phyloP scores from a whole-genome alignment of 1,140 invertebrate species.

The Anoplolepis gracilipes region DNA sequence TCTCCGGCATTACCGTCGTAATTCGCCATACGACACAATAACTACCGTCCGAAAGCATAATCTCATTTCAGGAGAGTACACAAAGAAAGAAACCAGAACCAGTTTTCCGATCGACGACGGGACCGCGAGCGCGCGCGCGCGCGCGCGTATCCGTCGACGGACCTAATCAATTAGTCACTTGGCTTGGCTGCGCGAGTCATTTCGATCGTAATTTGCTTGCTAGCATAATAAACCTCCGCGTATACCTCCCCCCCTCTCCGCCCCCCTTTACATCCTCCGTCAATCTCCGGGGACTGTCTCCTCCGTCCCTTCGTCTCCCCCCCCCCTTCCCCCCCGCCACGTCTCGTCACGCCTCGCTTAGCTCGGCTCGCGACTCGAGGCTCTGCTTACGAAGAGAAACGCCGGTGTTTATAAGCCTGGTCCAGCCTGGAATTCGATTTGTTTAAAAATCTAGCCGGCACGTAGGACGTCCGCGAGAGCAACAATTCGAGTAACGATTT shows the following conservation, averaged over 20 bases:
- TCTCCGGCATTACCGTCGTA: slow-evolving; percentile 50
- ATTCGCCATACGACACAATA: slow-evolving; percentile 59
- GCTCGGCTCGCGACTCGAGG: background rate
- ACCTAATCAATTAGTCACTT: slow-evolving; percentile 79
- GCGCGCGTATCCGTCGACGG: slow-evolving; percentile 41
- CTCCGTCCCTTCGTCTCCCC: background rate
- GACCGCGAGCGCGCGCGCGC: slow-evolving; percentile 13
- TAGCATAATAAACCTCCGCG: slow-evolving; percentile 77
- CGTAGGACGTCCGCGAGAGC: slow-evolving; percentile 74
- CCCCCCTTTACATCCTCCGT: slow-evolving; percentile 26
- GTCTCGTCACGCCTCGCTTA: background rate
- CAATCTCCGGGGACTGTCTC: slow-evolving; percentile 32
- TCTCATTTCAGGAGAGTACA: slow-evolving; percentile 66
- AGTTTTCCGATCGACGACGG: slow-evolving; percentile 54
- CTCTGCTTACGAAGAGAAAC: slow-evolving; percentile 46
- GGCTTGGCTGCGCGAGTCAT: slow-evolving; percentile 70
- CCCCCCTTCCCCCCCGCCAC: background rate
- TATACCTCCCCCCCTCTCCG: background rate
- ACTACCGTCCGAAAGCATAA: slow-evolving; percentile 60
- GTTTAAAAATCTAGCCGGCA: slow-evolving; percentile 79
- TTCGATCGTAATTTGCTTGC: slow-evolving; percentile 80
- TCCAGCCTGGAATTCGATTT: slow-evolving; percentile 80
- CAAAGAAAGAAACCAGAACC: slow-evolving; percentile 56
- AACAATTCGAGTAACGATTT: slow-evolving; percentile 77
- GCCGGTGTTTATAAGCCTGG: slow-evolving; percentile 79